Base-by-base conservation (phyloP, 2,797 vertebrate species). In the Betta splendens region DNA sequence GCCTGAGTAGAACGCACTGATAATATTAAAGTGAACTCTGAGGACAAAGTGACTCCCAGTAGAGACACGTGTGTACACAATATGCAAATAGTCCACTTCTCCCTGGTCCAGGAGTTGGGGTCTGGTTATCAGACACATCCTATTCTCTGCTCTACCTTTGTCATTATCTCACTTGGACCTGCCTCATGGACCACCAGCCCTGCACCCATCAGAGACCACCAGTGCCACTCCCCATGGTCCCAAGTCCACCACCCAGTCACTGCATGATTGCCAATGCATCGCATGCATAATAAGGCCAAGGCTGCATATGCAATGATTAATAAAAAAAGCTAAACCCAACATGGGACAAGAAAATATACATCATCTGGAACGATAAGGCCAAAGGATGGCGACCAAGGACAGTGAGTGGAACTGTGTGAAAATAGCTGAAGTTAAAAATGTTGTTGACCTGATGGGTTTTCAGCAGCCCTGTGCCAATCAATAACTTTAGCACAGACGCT, bases 381-480 rank as follows among this genome's bases (percentile, higher is more conserved):
- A 63, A 55, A 49, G 58, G 77, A 75, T 83, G 74, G 77, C 4
- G 68, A 39, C 62, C 70, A 84, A 85, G 71, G 80, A 72, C 72
- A 17, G 71, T 25, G 80, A 48, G 11, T 84, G 80, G 83, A 85
- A 85, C 72, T 82, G 66, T 54, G 62, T 63, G 51, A 43, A 68
- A 46, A 47, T 13, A 0, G 46, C 45, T 40, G 58, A 75, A 82
- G n/a, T 76, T 67, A 72, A 73, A 80, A 70, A 62, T 36, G 37
- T 56, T 49, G 45, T 56, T 1, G 4, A 66, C 75, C 51, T 64
- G 72, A 67, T 26, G 63, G 52, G 25, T 76, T 78, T 57, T 49
- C 70, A 75, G 54, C 32, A 20, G 58, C 20, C 43, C 7, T n/a
- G 9, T 9, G 46, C 33, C 6, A 13, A 65, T 68, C 33, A 29